A percentile compares a stretch with the other conserved stretches of the same genome.
These are phyloP conservation scores for Champsocephalus esox DNA, from an alignment of 2,797 vertebrate species.

Conservation along the genomic window DNA sequence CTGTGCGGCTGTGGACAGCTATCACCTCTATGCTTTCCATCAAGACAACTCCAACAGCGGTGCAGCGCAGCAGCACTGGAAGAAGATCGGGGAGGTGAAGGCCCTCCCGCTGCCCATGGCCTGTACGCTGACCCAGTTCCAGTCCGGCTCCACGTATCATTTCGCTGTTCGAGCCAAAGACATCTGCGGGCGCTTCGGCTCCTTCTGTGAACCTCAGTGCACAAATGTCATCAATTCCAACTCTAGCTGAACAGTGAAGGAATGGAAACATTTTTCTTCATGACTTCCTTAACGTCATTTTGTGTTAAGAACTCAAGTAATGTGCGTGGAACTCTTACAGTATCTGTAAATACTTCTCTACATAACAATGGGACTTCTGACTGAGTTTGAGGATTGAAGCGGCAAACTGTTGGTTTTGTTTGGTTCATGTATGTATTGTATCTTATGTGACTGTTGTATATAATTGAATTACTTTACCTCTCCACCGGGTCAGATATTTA, in stretches of 20 bases:
- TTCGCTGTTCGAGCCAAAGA: conserved; percentile 98
- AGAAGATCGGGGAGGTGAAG: conserved; percentile 98
- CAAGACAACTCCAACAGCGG: conserved; percentile 85
- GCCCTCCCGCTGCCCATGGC: conserved; percentile 98
- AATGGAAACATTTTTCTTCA: conserved; percentile 36
- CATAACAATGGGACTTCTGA: conserved; percentile 62
- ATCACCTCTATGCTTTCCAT: conserved; percentile 98
- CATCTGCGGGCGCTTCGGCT: conserved; percentile 95
- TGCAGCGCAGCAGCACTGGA: conserved; percentile 92
- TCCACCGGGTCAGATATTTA: conserved; percentile 79
- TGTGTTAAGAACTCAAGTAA: conserved; percentile 52
- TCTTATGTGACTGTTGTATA: conserved; percentile 80
- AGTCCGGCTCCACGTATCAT: conserved; percentile 98
- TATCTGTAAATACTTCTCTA: conserved; percentile 71
- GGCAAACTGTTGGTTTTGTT: conserved; percentile 57
- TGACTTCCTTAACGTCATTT: conserved; percentile 42
- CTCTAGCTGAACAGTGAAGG: conserved; percentile 68
- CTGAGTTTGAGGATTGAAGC: conserved; percentile 48
- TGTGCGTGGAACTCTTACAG: conserved; percentile 53
- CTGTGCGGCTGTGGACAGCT: conserved; percentile 95
- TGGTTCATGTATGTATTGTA: conserved; percentile 66
- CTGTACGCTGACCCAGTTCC: conserved; percentile 98
- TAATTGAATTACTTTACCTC: conserved; percentile 66
- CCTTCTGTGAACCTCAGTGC: conserved; percentile 99
- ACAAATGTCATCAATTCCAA: conserved; percentile 93